Conservation (phyloP, 92 coral and sea anemone species). For the Nematostella vectensis region DNA sequence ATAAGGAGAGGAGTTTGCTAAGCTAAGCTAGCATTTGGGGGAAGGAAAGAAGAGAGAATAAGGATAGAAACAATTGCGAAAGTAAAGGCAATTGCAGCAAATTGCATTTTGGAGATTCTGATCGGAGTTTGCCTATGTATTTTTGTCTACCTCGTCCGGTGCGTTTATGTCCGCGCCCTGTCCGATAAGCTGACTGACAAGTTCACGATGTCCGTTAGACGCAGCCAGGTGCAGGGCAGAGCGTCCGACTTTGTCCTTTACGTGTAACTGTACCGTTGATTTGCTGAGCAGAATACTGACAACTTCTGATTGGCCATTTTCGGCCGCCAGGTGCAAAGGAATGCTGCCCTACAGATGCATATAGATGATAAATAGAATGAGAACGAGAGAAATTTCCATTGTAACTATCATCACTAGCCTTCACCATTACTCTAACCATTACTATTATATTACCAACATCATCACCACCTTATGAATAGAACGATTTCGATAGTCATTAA, state of each 20-base stretch:
- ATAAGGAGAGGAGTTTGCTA: no score
- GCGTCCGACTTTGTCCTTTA: conserved; percentile 74
- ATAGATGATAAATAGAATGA: conserved; percentile 5
- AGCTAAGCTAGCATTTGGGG: neutral
- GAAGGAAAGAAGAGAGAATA: neutral
- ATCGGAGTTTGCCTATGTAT: neutral
- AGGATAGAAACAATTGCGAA: no score
- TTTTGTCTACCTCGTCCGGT: conserved; percentile 65
- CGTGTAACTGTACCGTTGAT: conserved; percentile 81
- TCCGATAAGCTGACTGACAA: conserved; percentile 76
- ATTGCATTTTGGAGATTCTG: no score
- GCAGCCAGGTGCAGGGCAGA: conserved; percentile 89
- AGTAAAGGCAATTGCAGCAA: no score
- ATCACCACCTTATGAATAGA: no score
- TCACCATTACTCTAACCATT: no score
- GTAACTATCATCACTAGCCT: no score
- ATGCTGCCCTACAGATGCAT: conserved; percentile 69
- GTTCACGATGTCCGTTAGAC: conserved; percentile 84
- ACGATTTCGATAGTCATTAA: no score
- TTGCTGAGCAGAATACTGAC: conserved; percentile 87
- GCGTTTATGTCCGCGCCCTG: conserved; percentile 95
- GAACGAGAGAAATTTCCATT: no score
- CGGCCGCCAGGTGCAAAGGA: conserved; percentile 87
- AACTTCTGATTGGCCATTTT: conserved; percentile 91
- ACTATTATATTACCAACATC: no score